Percentiles rank a stretch among this genome's conserved stretches.
phyloP scores from a whole-genome alignment of 37 sponge, comb jelly and placozoan genomes.

The Halichondria panicea region DNA sequence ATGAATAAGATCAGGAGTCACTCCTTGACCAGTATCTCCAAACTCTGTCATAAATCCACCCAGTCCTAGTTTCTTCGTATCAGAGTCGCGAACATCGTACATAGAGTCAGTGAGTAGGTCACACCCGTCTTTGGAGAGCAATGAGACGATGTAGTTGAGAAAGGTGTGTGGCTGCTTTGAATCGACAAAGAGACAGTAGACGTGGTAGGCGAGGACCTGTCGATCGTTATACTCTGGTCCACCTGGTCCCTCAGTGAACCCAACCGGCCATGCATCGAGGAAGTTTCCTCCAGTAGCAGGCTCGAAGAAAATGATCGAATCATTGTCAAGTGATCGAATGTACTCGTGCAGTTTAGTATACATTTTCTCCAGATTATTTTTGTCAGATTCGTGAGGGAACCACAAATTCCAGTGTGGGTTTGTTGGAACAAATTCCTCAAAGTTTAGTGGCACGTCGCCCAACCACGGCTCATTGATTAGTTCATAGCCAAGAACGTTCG shows the following conservation, averaged over 20 bases:
- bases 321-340: slow-evolving; percentile 54
- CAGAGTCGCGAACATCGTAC: slow-evolving; percentile 35
- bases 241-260: slow-evolving; percentile 58
- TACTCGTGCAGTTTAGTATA: slow-evolving; percentile 40
- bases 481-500: slow-evolving; percentile 67
- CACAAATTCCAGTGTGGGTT: slow-evolving; percentile 54
- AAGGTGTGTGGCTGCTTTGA: slow-evolving; percentile 13
- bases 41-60: slow-evolving; percentile 69
- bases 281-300: slow-evolving; percentile 56
- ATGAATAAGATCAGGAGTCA: slow-evolving; percentile 32
- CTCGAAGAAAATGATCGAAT: slow-evolving; percentile 64
- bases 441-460: slow-evolving; percentile 46
- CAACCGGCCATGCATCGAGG: slow-evolving; percentile 45
- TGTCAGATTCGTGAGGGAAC: slow-evolving; percentile 48
- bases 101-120: slow-evolving; percentile 33
- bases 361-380: slow-evolving; percentile 23
- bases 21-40: slow-evolving; percentile 44
- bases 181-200: slow-evolving; percentile 51
- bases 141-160: slow-evolving; percentile 15
- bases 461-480: slow-evolving; percentile 71
- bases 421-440: slow-evolving; percentile 31
- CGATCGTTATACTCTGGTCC: slow-evolving; percentile 51
- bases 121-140: slow-evolving; percentile 14
- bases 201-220: slow-evolving; percentile 57
- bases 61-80: slow-evolving; percentile 21